Base-by-base conservation (phyloP, 2,113 vertebrate genomes). In the Chaetodon auriga region DNA sequence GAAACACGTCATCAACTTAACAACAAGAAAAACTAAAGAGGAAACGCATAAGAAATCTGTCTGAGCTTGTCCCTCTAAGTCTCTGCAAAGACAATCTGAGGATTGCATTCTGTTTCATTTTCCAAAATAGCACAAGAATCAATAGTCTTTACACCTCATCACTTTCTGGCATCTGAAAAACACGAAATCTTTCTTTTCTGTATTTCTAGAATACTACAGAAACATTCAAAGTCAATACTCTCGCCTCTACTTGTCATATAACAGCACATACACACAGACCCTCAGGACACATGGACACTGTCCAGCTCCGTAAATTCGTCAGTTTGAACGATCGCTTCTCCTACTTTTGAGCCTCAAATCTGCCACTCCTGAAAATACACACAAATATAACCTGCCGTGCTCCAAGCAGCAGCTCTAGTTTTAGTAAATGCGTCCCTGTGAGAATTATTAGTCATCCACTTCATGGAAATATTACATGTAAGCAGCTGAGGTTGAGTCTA, bases 401-500 rank as follows among this genome's bases (percentile, higher is more conserved):
- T 76, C n/a, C 46, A 69, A 66, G 13, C 45, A 66, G 62, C 30
- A 19, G 14, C 7, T 60, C 8, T 51, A 15, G 7, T 48, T 76
- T 80, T 12, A 58, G 43, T 57, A 75, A 79, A 79, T 55, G 68
- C 4, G 6, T 57, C 49, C 55, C 6, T 30, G 0, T 35, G 41
- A 35, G 16, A 58, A 78, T 13, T 11, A 45, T 48, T 13, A 75
- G 16, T 46, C 60, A 45, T 64, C 18, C 36, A 23, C 62, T 30
- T 13, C 23, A 72, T 65, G 38, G 43, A 65, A 53, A 75, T 46
- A 49, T 16, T 10, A 45, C 66, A 72, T 51, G 16, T 25, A 30
- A 58, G n/a, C 62, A 75, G 72, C 62, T 75, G 75, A 82, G 45
- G 43, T 68, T 55, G 71, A 77, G 38, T 49, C 11, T 49, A 14